phyloP scores from a whole-genome alignment of 2,797 vertebrate species.

The Mus spretus region DNA sequence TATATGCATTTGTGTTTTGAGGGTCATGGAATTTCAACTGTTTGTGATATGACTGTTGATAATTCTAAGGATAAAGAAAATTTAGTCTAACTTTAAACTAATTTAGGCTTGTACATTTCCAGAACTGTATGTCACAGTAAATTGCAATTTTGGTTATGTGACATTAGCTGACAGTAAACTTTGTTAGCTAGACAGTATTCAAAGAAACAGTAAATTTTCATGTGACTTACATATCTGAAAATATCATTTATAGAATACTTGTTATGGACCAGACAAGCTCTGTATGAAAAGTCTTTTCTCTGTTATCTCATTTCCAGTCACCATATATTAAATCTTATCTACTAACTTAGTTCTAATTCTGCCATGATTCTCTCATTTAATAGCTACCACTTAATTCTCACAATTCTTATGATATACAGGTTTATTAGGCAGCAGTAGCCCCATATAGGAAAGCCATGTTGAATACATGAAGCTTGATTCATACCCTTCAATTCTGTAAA shows the following conservation, averaged over 20 bases:
- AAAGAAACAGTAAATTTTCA: slow-evolving; percentile 15
- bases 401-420: background rate
- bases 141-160: background rate
- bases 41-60: slow-evolving; percentile 43
- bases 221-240: slow-evolving; percentile 4
- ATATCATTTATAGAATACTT: background rate
- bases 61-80: slow-evolving; percentile 23
- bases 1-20: background rate
- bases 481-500: slow-evolving; percentile 1
- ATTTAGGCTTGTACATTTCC: slow-evolving; percentile 35
- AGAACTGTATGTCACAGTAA: background rate
- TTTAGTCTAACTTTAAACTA: slow-evolving; percentile 27
- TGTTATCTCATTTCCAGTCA: background rate
- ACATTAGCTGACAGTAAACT: background rate
- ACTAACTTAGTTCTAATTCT: background rate
- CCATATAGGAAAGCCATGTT: background rate
- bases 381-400: background rate
- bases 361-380: background rate
- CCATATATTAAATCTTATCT: background rate
- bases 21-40: background rate
- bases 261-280: background rate
- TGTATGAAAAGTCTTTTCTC: background rate
- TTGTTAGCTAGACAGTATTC: background rate
- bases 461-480: background rate
- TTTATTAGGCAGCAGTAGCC: background rate